phyloP scores from a whole-genome alignment of 2,888 invertebrate species.

The Calliscelio sp. region DNA sequence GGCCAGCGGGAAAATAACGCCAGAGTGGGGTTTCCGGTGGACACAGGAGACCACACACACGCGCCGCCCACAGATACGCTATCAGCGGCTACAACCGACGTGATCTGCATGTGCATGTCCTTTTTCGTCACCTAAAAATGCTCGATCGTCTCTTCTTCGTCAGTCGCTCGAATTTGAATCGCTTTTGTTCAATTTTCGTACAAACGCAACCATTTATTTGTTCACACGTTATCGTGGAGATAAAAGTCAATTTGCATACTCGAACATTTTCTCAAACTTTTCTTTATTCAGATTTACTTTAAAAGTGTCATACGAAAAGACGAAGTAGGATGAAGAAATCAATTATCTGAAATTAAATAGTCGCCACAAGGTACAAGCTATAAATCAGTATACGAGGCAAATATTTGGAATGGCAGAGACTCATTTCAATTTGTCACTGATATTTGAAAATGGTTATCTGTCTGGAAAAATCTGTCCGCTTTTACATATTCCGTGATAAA shows the following conservation, averaged over 20 bases:
- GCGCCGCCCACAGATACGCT: constrained; percentile 86
- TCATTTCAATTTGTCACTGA: constrained; percentile 43
- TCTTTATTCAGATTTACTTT: constrained; percentile 5
- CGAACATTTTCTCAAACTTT: constrained; percentile 31
- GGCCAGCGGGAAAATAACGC: constrained; percentile 56
- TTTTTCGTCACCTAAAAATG: constrained; percentile 76
- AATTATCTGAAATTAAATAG: constrained; percentile 38
- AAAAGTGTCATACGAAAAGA: neutral
- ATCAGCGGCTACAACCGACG: constrained; percentile 85
- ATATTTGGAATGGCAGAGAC: constrained; percentile 39
- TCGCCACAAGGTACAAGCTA: constrained; percentile 23
- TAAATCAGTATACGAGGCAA: constrained; percentile 44
- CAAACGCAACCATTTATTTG: too few relatives aligned
- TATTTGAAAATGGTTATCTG: constrained; percentile 40
- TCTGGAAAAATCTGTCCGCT: constrained; percentile 37
- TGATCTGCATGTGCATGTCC: constrained; percentile 86
- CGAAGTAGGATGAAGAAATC: constrained; percentile 31
- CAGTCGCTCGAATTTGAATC: constrained; percentile 34
- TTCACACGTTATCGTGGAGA: too few relatives aligned
- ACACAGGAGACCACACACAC: constrained; percentile 85
- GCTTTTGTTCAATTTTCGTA: constrained; percentile 33
- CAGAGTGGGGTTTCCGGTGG: constrained; percentile 76
- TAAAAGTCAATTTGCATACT: too few relatives aligned
- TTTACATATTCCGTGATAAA: constrained; percentile 34
- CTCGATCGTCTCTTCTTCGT: constrained; percentile 54